These are phyloP conservation scores for Tigriopus japonicus DNA, from an alignment of 1,140 invertebrate genomes.

Conservation along the genomic window DNA sequence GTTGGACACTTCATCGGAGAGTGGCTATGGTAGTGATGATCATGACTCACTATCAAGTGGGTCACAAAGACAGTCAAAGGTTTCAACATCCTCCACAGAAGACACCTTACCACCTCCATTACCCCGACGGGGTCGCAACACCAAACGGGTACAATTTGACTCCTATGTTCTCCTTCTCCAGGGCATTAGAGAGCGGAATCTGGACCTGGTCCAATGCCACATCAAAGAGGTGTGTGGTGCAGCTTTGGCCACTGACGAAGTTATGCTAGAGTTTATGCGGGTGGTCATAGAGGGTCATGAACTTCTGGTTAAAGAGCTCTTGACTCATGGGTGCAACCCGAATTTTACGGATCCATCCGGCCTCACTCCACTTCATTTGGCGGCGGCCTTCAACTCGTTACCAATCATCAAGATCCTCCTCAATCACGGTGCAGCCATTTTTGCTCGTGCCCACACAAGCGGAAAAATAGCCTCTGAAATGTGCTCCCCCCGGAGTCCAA, in stretches of 20 bases:
- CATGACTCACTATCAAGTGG: not conserved
- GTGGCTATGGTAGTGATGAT: constrained; percentile 3
- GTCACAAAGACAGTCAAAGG: not conserved
- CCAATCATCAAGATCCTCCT: constrained; percentile 3
- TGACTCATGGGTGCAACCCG: not conserved
- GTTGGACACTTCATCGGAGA: not conserved
- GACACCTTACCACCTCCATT: not conserved
- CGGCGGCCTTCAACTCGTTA: not conserved
- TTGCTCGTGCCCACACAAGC: not conserved
- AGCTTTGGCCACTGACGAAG: constrained; percentile 4
- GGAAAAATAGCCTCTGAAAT: not conserved
- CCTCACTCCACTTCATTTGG: not conserved
- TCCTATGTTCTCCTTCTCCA: constrained; percentile 8
- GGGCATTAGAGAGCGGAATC: not conserved
- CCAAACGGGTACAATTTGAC: constrained; percentile 2
- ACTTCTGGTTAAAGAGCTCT: not conserved
- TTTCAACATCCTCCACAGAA: not conserved
- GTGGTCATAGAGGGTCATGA: not conserved
- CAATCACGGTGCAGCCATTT: not conserved
- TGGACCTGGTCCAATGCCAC: not conserved
- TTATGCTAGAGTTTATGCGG: not conserved
- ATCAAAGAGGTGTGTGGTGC: not conserved
- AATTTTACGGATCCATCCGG: not conserved
- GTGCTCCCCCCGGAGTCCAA: not conserved
- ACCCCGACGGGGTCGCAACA: not conserved